Base-by-base conservation (phyloP, 1,140 invertebrate genomes). In the Zaprionus inermis region DNA sequence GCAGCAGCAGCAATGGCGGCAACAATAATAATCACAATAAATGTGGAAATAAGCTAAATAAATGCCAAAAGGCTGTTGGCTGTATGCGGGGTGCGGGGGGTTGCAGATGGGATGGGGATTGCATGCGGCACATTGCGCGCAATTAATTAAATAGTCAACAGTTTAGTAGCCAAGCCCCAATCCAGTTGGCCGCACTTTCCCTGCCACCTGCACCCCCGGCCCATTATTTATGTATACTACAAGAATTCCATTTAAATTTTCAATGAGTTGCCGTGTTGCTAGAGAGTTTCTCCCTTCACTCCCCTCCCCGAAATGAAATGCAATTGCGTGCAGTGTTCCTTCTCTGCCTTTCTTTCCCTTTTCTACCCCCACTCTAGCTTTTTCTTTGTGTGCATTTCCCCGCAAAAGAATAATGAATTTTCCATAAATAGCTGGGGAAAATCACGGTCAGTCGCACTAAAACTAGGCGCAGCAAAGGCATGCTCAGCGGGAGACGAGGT, bases 71-170 rank as follows among this genome's bases (percentile, higher is more conserved):
- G 44, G 51, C 38, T 20, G 51, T 30, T 30, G 16, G 20, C 24
- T 36, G 44, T 49, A n/a, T 9, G 18, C 18, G 9, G 20, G 44
- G 4, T 9, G 44, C 2, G 3, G 18, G 5, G 3, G 4, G 7
- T 18, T n/a, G 41, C 9, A 46, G 18, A 5, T 3, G 18, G 52
- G 12, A 6, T 0, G 7, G n/a, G 7, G 38, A 44, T 56, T 54
- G 61, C 61, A 60, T 56, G 65, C 46, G 41, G 22, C 36, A 18
- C 24, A 60, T 67, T 73, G 59, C 69, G 49, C 44, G 63, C 58
- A 73, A 73, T 67, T 67, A 76, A 76, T 72, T 68, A 69, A 73
- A 67, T 57, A 56, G 57, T 61, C 64, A 73, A 68, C 49, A 61
- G 51, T 73, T 60, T 54, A 72, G 54, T 67, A 56, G 22, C 10